These are phyloP conservation scores for Capitulum mitella DNA, from an alignment of 2,888 invertebrate genomes.

Conservation along the genomic window DNA sequence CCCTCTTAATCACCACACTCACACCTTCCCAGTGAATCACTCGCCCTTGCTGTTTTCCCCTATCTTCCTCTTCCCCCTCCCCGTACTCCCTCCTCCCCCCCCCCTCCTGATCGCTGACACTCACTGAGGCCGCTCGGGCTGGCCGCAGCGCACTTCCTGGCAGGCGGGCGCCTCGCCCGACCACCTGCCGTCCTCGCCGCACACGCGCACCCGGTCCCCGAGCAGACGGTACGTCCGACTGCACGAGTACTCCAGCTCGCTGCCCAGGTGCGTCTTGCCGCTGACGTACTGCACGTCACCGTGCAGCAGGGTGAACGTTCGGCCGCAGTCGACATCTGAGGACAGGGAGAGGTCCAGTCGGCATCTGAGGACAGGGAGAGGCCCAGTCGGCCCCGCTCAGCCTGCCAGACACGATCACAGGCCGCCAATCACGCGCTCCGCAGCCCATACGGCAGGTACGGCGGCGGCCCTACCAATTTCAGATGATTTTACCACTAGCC, in stretches of 20 bases:
- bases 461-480: no score
- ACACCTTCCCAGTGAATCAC: no score
- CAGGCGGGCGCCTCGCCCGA: constrained; percentile 76
- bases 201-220: constrained; percentile 65
- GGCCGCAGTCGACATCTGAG: constrained; percentile 79
- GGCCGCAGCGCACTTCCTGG: constrained; percentile 82
- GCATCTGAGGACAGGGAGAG: background rate
- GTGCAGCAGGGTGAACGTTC: constrained; percentile 67
- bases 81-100: constrained; percentile 48
- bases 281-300: constrained; percentile 68
- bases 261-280: constrained; percentile 67
- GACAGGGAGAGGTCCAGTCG: constrained; percentile 31
- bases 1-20: no score
- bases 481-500: no score
- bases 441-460: no score
- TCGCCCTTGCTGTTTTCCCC: no score
- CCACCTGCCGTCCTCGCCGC: constrained; percentile 70
- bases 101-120: constrained; percentile 16
- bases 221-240: constrained; percentile 67
- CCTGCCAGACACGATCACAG: constrained; percentile 47
- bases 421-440: no score
- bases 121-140: constrained; percentile 66
- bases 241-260: constrained; percentile 71
- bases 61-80: constrained; percentile 39
- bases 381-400: background rate